Evolutionary conservation across 2,888 invertebrate genomes (phyloP).

Genomic region (Eupithecia pulchellata): DNA sequence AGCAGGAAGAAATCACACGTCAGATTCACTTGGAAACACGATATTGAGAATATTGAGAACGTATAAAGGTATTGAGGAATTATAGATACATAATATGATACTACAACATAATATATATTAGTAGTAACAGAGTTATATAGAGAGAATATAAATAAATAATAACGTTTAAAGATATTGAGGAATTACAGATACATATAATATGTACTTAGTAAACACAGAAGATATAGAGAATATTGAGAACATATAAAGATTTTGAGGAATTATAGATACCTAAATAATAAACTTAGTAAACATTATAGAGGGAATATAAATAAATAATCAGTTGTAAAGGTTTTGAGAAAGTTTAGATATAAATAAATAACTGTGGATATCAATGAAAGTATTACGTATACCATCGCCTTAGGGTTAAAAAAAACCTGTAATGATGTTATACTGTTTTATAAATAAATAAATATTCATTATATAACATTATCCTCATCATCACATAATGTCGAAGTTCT

Average conservation of each 20-base stretch:
- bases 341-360: background rate
- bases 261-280: background rate
- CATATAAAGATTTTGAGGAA: background rate
- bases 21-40: constrained; percentile 27
- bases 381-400: background rate
- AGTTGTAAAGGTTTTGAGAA: background rate
- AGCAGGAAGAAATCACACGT: constrained; percentile 46
- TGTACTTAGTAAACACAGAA: too few species aligned
- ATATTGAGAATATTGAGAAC: constrained; percentile 40
- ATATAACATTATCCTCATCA: too few species aligned
- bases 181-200: background rate
- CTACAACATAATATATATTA: too few species aligned
- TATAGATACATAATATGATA: background rate
- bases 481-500: too few species aligned
- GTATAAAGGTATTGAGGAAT: background rate
- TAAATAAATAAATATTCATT: too few species aligned
- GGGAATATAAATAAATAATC: too few species aligned
- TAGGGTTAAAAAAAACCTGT: too few species aligned
- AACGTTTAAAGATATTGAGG: background rate
- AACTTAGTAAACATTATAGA: too few species aligned
- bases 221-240: constrained; percentile 41
- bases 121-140: too few species aligned
- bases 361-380: background rate
- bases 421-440: too few species aligned
- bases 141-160: too few species aligned